Percentiles rank a stretch among this genome's conserved stretches.
Conservation (phyloP, 2,113 vertebrate species). For the Oreotrochilus melanogaster region DNA sequence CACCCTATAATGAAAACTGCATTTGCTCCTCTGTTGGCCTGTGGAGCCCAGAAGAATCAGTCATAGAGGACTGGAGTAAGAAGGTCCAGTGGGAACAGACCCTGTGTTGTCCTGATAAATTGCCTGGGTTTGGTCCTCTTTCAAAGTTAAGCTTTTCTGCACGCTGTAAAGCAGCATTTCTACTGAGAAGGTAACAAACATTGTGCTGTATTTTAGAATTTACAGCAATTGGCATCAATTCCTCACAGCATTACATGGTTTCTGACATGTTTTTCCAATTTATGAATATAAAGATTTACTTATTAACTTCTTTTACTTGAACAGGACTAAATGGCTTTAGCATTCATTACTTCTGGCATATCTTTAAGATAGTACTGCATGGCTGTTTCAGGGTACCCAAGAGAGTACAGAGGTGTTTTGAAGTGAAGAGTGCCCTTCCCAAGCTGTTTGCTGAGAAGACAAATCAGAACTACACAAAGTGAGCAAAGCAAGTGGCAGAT, state of each 20-base stretch:
- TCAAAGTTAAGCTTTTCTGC: background rate
- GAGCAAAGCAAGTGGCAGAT: background rate
- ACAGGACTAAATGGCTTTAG: background rate
- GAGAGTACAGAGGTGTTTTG: background rate
- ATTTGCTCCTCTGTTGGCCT: background rate
- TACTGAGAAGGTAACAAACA: background rate
- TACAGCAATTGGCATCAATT: background rate
- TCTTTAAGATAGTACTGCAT: background rate
- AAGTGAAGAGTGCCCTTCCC: background rate
- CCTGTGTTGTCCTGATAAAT: background rate
- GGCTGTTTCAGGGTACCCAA: background rate
- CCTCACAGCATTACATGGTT: background rate
- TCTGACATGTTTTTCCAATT: background rate
- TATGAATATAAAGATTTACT: background rate
- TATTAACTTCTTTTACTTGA: background rate
- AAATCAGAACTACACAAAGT: background rate
- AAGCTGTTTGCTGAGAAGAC: background rate
- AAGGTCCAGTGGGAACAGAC: too few relatives aligned
- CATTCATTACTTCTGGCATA: background rate
- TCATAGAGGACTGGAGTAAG: fast-evolving
- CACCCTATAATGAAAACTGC: background rate
- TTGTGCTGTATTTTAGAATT: background rate
- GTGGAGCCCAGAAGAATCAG: background rate
- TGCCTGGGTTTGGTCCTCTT: background rate
- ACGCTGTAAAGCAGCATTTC: background rate